Percentiles rank a stretch among this genome's conserved stretches.
These are phyloP conservation scores for Pleuronectes platessa DNA, from an alignment of 2,113 vertebrate species.

Conservation along the genomic window DNA sequence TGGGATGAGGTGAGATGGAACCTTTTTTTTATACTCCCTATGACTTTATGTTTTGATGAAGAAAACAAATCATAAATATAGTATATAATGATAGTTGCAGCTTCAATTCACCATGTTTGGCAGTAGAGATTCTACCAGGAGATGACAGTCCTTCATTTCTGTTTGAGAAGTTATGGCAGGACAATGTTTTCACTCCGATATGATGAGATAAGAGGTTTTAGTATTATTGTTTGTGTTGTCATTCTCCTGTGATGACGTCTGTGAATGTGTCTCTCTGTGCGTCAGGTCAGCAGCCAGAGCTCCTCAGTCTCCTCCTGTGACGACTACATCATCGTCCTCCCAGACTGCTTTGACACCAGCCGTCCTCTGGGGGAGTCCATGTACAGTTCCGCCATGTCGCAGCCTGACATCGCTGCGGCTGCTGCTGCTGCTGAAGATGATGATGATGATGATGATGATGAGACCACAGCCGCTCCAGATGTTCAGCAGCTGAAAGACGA, in stretches of 20 bases:
- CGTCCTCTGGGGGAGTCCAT: conserved; percentile 93
- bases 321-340: conserved; percentile 95
- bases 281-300: conserved; percentile 87
- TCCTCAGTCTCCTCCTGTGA: conserved; percentile 91
- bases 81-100: no score
- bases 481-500: conserved; percentile 19
- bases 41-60: not conserved
- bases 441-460: not conserved
- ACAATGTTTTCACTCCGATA: no score
- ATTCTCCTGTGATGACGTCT: not conserved
- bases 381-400: conserved; percentile 93
- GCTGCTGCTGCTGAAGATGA: conserved; percentile 24
- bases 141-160: no score
- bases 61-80: not conserved
- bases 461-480: conserved; percentile 36
- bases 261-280: not conserved
- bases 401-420: conserved; percentile 71
- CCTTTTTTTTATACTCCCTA: not conserved
- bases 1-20: conserved; percentile 85
- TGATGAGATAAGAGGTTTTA: not conserved
- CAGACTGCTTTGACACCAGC: conserved; percentile 96
- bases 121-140: no score
- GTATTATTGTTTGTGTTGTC: not conserved
- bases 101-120: no score
- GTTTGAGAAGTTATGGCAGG: no score